Conservation (phyloP, 2,888 invertebrate genomes). For the Beris chalybata region DNA sequence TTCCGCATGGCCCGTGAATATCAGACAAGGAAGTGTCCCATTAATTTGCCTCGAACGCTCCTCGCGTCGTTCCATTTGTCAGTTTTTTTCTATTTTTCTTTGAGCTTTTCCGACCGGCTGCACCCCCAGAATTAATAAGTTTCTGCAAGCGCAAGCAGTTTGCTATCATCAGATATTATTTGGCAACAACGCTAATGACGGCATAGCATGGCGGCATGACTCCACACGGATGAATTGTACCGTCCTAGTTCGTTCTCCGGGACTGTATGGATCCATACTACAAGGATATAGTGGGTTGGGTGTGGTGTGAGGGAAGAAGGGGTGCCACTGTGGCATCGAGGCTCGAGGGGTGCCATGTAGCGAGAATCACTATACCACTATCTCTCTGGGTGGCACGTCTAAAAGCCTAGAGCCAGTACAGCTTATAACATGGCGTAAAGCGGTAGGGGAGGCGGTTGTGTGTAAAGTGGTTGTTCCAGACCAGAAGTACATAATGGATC, state of each 20-base stretch:
- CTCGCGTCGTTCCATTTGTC: too few species aligned
- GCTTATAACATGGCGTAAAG: constrained; percentile 3
- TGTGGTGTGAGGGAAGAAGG: too few species aligned
- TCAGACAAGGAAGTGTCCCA: too few species aligned
- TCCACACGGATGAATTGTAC: constrained; percentile 20
- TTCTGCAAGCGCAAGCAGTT: constrained; percentile 4
- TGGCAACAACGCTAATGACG: constrained; percentile 36
- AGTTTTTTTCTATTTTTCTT: too few species aligned
- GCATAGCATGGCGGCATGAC: constrained; percentile 26
- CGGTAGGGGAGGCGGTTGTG: constrained; percentile 3
- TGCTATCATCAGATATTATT: constrained; percentile 11
- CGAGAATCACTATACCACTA: constrained; percentile 29
- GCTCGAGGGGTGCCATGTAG: constrained; percentile 12
- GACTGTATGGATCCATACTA: constrained; percentile 23
- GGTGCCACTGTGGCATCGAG: background rate
- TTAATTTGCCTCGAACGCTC: too few species aligned
- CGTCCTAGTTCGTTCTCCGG: constrained; percentile 25
- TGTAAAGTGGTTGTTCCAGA: constrained; percentile 29
- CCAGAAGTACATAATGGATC: constrained; percentile 40
- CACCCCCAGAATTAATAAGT: constrained; percentile 16
- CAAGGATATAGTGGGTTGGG: too few species aligned
- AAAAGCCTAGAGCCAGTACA: constrained; percentile 13
- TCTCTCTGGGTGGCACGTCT: constrained; percentile 18
- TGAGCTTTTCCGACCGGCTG: background rate
- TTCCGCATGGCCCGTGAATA: too few species aligned